Evolutionary conservation across 2,888 invertebrate genomes (phyloP), one percentile per base, ranked within the genome.

Genomic region (Odontomyia ornata): DNA sequence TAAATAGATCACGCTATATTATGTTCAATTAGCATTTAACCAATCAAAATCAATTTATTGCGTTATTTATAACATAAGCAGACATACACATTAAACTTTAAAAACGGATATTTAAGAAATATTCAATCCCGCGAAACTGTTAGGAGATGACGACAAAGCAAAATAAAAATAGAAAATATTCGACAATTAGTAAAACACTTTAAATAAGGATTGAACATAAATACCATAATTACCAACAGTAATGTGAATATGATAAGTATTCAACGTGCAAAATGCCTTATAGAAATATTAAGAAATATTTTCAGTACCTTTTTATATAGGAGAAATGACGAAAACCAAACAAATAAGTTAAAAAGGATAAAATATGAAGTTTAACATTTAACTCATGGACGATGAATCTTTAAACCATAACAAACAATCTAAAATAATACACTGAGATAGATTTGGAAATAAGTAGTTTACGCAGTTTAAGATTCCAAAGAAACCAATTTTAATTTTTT

Each of bases 251-350:
- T 57, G 30, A 60, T 36, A 21, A 43, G 18, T 18, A 73, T 73
- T 73, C 57, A 73, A 73, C 36, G 52, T 73, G 73, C 57, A 60
- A 69, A 57, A 60, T 73, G 73, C 73, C 73, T 73, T 73, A 73
- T 73, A 73, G 73, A 23, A 57, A 57, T 73, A 73, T 60, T 73
- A 73, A 73, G 73, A 57, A 60, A 73, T 36, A 65, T 60, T 73
- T 73, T 57, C 57, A 73, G 73, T 73, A 73, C 73, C 73, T 73
- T 73, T 71, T 73, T 73, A 73, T 60, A 73, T 73, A 73, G 73
- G 73, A 73, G 21, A 57, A 36, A 36, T 28, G 36, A 73, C 21
- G 30, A 73, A 23, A 23, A 36, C 5, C 7, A 18, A 7, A 56
- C n/a, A 57, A 36, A 25, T 9, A 57, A 43, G 21, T 57, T 57